Conservation (phyloP, 2,113 vertebrate genomes). For the Pithys albifrons region DNA sequence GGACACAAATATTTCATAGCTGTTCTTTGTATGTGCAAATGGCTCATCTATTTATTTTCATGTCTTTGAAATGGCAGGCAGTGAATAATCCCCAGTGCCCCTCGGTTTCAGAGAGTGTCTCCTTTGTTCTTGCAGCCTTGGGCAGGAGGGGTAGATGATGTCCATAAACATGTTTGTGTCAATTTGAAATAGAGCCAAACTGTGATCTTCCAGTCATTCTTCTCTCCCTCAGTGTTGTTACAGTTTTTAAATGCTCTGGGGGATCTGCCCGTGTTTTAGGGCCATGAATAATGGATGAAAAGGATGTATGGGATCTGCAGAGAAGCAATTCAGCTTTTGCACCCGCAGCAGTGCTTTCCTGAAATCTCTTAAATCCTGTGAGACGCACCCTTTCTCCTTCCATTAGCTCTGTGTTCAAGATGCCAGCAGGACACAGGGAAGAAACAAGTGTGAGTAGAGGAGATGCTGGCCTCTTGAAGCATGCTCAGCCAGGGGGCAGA, state of each 20-base stretch:
- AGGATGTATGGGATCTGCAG: neutral
- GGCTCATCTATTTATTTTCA: neutral
- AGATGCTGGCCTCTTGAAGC: neutral
- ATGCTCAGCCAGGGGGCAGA: neutral
- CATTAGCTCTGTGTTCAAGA: neutral
- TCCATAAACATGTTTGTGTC: neutral
- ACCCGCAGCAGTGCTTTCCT: neutral
- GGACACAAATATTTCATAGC: slow-evolving; percentile 13
- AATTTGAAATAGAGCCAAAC: neutral
- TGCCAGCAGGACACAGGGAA: neutral
- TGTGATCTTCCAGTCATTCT: slow-evolving; percentile 2
- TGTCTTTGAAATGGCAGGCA: slow-evolving; percentile 2
- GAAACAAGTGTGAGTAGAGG: neutral
- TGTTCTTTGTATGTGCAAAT: neutral
- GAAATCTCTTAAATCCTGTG: neutral
- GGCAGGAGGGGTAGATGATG: neutral
- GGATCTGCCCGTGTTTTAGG: neutral
- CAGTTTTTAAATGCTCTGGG: neutral
- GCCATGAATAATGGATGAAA: slow-evolving; percentile 30
- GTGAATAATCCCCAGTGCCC: neutral
- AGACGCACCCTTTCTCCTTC: neutral
- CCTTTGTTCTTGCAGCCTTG: slow-evolving; percentile 24
- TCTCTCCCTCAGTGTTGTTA: neutral
- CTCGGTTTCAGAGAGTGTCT: neutral
- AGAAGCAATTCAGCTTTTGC: neutral